These are phyloP conservation scores for Nerophis lumbriciformis DNA, from an alignment of 2,113 vertebrate species.

Conservation along the genomic window DNA sequence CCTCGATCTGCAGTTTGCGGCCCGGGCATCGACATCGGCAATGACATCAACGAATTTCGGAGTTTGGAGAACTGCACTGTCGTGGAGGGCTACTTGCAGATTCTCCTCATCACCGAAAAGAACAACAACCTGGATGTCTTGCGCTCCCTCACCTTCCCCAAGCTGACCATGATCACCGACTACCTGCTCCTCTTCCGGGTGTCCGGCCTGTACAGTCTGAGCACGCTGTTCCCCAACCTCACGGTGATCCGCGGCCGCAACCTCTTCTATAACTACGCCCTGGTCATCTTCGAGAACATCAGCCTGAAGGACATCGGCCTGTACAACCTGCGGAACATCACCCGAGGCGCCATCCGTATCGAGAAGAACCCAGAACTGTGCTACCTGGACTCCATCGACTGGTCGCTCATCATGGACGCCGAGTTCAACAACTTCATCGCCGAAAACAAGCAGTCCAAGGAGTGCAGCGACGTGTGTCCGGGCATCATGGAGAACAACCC, in stretches of 20 bases:
- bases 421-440: constrained; percentile 95
- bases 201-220: constrained; percentile 91
- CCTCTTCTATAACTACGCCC: constrained; percentile 97
- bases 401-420: constrained; percentile 93
- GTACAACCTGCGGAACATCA: constrained; percentile 91
- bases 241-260: constrained; percentile 91
- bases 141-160: constrained; percentile 89
- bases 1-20: constrained; percentile 78
- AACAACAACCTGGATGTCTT: constrained; percentile 83
- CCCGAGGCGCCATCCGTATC: constrained; percentile 92
- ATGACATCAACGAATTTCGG: constrained; percentile 86
- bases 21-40: constrained; percentile 91
- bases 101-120: constrained; percentile 92
- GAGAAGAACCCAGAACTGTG: constrained; percentile 98
- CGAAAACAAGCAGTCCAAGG: constrained; percentile 93
- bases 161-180: constrained; percentile 93
- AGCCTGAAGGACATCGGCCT: constrained; percentile 96
- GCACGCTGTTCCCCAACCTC: constrained; percentile 95
- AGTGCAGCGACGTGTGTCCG: constrained; percentile 92
- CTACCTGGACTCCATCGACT: constrained; percentile 95
- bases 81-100: constrained; percentile 94
- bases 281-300: constrained; percentile 98
- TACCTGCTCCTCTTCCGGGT: constrained; percentile 96
- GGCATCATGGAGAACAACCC: constrained; percentile 87
- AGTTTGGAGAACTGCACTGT: constrained; percentile 96